Conservation (phyloP, 2,797 vertebrate genomes). For the Podargus strigoides region DNA sequence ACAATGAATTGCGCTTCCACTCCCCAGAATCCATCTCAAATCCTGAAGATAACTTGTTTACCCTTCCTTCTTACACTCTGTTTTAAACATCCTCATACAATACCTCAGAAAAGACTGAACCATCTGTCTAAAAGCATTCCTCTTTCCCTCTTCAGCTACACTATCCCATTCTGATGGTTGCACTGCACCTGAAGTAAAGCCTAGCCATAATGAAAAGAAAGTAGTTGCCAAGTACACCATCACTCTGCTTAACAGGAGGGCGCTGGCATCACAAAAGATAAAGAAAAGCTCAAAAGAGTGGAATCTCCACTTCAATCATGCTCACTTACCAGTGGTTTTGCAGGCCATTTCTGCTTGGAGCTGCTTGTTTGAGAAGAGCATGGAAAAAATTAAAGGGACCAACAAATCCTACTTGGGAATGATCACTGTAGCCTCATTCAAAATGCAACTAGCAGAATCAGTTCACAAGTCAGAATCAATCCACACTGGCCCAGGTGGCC, state of each 20-base stretch:
- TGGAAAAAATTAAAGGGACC: not conserved
- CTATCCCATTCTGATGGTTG: not conserved
- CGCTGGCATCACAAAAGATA: not conserved
- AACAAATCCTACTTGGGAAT: not conserved
- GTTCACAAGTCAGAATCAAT: not conserved
- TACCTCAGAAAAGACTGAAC: not conserved
- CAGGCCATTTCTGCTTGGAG: not conserved
- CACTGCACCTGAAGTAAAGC: not conserved
- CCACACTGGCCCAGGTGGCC: not conserved
- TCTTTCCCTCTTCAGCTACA: not conserved
- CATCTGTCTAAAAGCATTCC: not conserved
- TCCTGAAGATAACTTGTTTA: not conserved
- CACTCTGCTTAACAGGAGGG: not conserved
- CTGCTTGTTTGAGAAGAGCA: not conserved
- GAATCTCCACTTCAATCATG: not conserved
- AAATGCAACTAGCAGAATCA: not conserved
- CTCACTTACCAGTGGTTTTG: not conserved
- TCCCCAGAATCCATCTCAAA: not conserved
- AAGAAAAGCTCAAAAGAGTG: not conserved
- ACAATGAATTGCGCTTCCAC: not conserved
- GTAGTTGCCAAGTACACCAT: not conserved
- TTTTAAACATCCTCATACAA: not conserved
- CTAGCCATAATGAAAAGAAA: not conserved
- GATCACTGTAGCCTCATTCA: not conserved
- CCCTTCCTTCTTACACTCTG: not conserved